These are phyloP conservation scores for Cirrhinus mrigala DNA, from an alignment of 2,797 vertebrate species.

Conservation along the genomic window DNA sequence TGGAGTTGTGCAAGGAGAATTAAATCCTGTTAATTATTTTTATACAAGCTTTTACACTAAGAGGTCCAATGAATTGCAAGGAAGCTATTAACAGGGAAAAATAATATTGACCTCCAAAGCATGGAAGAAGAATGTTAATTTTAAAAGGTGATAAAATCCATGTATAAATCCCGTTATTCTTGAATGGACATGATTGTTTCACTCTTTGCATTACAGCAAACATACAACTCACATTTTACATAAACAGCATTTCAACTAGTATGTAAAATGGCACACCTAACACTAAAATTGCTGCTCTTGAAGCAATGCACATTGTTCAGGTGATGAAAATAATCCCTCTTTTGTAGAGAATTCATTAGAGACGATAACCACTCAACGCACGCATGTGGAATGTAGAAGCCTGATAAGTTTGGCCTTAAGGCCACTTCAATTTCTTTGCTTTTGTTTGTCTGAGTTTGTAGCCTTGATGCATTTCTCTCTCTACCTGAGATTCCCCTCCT, in stretches of 20 bases:
- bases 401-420: conserved; percentile 49
- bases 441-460: conserved; percentile 42
- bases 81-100: background rate
- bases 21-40: background rate
- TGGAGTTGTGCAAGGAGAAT: background rate
- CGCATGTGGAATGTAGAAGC: conserved; percentile 28
- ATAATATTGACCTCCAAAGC: background rate
- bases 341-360: conserved; percentile 34
- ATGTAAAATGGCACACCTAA: background rate
- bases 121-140: background rate
- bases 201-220: conserved; percentile 1
- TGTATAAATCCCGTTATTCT: background rate
- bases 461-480: conserved; percentile 17
- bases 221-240: background rate
- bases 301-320: conserved; percentile 8
- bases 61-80: background rate
- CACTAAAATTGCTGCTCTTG: conserved; percentile 9
- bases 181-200: background rate
- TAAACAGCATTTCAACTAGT: background rate
- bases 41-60: background rate
- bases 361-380: conserved; percentile 14
- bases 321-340: conserved; percentile 27
- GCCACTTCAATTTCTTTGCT: conserved; percentile 43
- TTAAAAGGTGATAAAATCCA: background rate
- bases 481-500: background rate